Conservation (phyloP, 2,113 vertebrate genomes). For the Setophaga coronata region DNA sequence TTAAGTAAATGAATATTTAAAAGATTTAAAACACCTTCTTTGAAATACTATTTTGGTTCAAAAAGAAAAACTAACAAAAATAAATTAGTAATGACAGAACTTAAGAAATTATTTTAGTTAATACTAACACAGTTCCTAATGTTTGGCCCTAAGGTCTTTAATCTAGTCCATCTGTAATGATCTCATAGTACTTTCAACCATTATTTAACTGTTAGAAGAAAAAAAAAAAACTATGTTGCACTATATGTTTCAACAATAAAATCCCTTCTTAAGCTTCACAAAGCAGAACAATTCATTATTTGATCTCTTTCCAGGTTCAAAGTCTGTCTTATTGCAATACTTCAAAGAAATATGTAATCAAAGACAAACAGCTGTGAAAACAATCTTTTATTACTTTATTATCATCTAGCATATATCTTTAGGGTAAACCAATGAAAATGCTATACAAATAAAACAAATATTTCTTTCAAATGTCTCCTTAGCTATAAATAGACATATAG, state of each 20-base stretch:
- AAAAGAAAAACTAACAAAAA: slow-evolving; percentile 66
- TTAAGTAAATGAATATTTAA: slow-evolving; percentile 22
- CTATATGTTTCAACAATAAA: slow-evolving; percentile 97
- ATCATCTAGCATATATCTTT: slow-evolving; percentile 94
- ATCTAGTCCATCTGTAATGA: slow-evolving; percentile 87
- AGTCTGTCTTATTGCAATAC: slow-evolving; percentile 96
- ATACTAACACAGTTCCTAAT: slow-evolving; percentile 70
- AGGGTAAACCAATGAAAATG: slow-evolving; percentile 84
- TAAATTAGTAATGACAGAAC: slow-evolving; percentile 72
- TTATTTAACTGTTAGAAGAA: slow-evolving; percentile 87
- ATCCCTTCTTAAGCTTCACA: slow-evolving; percentile 95
- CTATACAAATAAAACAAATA: slow-evolving; percentile 75
- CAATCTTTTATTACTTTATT: slow-evolving; percentile 99
- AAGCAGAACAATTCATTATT: slow-evolving; percentile 94
- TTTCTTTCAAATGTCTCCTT: slow-evolving; percentile 64
- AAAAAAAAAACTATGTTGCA: slow-evolving; percentile 80
- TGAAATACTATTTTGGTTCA: slow-evolving; percentile 53
- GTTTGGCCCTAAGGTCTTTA: slow-evolving; percentile 79
- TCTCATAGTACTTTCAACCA: slow-evolving; percentile 85
- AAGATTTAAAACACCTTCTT: slow-evolving; percentile 17
- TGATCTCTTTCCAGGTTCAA: slow-evolving; percentile 99
- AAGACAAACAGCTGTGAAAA: slow-evolving; percentile 99
- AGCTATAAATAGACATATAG: slow-evolving; percentile 65
- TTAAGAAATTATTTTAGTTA: slow-evolving; percentile 71
- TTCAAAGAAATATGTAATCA: slow-evolving; percentile 99